A percentile compares a stretch with the other conserved stretches of the same genome.
Conservation (phyloP, 2,113 vertebrate species). For the Cygnus atratus region DNA sequence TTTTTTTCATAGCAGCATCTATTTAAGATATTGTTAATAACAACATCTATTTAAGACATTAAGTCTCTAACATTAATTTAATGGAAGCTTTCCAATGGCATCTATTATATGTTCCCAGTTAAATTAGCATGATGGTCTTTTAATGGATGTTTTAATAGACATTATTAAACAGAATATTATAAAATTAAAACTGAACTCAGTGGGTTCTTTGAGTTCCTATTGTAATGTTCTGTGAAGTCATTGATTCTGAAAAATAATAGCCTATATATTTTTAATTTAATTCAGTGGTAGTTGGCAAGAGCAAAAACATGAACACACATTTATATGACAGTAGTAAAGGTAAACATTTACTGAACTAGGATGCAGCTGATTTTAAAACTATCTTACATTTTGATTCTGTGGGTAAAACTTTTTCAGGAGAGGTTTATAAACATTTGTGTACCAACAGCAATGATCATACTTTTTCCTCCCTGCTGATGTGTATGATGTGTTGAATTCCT, state of each 20-base stretch:
- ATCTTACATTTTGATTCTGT: background rate
- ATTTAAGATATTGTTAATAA: conserved; percentile 53
- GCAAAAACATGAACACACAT: background rate
- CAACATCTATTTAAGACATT: conserved; percentile 49
- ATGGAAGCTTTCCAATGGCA: conserved; percentile 60
- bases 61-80: conserved; percentile 69
- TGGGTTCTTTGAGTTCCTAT: conserved; percentile 56
- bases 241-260: conserved; percentile 58
- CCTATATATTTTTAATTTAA: conserved; percentile 49
- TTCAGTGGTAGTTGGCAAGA: conserved; percentile 26
- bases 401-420: background rate
- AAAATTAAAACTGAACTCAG: conserved; percentile 68
- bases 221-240: conserved; percentile 43
- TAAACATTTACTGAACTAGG: background rate
- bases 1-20: conserved; percentile 52
- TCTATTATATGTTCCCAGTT: conserved; percentile 68
- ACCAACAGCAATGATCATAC: background rate
- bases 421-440: background rate
- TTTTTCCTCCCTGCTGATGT: background rate
- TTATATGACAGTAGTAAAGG: background rate
- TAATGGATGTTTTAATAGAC: conserved; percentile 77
- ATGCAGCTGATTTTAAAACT: background rate
- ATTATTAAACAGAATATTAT: conserved; percentile 70
- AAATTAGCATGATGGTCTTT: conserved; percentile 75
- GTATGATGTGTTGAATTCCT: background rate